Percentiles rank a stretch among this genome's conserved stretches.
These are phyloP conservation scores for Rhopalosiphum padi DNA, from an alignment of 1,140 invertebrate genomes.

Conservation along the genomic window DNA sequence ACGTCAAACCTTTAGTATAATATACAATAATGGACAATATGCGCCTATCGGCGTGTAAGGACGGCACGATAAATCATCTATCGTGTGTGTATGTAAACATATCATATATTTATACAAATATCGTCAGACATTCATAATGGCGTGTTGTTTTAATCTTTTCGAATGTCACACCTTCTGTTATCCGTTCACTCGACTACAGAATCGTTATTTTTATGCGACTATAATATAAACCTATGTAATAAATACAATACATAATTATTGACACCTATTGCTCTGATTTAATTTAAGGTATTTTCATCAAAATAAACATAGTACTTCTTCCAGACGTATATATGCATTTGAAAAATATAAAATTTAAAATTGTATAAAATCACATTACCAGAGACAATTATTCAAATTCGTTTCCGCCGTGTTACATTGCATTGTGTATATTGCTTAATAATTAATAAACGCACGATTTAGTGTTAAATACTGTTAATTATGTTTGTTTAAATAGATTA, in stretches of 20 bases:
- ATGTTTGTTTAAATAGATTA: neutral
- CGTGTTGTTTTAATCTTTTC: neutral
- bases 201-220: neutral
- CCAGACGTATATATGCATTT: neutral
- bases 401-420: neutral
- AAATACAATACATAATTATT: too few species aligned
- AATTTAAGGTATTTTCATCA: neutral
- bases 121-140: neutral
- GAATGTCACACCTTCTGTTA: neutral
- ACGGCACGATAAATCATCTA: neutral
- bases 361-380: neutral
- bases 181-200: neutral
- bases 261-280: too few species aligned
- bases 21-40: neutral
- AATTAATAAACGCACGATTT: neutral
- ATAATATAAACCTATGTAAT: too few species aligned
- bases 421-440: neutral
- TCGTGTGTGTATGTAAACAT: neutral
- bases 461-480: too few species aligned
- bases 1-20: neutral
- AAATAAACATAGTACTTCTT: neutral
- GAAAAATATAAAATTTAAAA: neutral
- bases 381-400: neutral
- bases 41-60: neutral
- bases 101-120: neutral